Conservation (phyloP, 2,888 invertebrate species). For the Dryomyza anilis region DNA sequence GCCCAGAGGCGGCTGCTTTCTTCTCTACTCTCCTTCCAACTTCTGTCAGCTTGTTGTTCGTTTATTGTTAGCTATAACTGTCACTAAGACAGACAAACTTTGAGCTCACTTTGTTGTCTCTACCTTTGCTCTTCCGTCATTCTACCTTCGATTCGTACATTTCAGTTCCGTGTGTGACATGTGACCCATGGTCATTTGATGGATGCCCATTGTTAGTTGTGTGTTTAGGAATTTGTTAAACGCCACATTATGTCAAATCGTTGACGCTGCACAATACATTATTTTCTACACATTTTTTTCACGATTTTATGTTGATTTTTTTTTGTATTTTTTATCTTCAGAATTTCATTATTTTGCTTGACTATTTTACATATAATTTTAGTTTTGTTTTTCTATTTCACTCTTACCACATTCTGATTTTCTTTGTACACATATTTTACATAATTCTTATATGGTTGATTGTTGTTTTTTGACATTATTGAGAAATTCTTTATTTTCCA, state of each 20-base stretch:
- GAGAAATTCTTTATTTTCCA: neutral
- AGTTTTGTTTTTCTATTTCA: neutral
- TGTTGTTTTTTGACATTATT: neutral
- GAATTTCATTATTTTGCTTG: neutral
- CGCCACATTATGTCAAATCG: constrained; percentile 59
- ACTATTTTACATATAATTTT: neutral
- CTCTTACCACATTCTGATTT: neutral
- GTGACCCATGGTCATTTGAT: neutral
- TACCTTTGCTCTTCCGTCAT: constrained; percentile 10
- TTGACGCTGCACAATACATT: constrained; percentile 40
- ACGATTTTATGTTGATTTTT: neutral
- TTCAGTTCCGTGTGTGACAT: constrained; percentile 9
- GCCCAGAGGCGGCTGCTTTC: constrained; percentile 17
- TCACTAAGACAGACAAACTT: too few relatives aligned
- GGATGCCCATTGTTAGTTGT: constrained; percentile 26
- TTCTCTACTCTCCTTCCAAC: too few relatives aligned
- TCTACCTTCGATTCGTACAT: too few relatives aligned
- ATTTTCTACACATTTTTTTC: neutral
- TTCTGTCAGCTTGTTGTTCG: too few relatives aligned
- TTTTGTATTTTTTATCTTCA: neutral
- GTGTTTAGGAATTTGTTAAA: constrained; percentile 50
- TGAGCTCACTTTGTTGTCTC: too few relatives aligned
- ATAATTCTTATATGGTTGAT: neutral
- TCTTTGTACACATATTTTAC: neutral
- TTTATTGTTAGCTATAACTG: too few relatives aligned